Base-by-base conservation (phyloP, 1,140 invertebrate species). In the Cydia pomonella region DNA sequence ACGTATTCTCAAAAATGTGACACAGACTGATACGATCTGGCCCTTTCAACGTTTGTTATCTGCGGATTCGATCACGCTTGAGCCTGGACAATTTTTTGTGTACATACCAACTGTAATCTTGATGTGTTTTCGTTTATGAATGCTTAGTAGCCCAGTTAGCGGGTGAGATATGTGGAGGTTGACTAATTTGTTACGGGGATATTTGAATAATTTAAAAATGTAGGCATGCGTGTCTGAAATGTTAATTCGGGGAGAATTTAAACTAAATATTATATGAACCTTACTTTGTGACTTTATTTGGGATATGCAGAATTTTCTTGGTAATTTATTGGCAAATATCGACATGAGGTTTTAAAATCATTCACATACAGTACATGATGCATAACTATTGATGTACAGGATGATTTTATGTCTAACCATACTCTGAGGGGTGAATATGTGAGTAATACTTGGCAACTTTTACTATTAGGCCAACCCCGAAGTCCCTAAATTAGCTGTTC, bases 21-120 rank as follows among this genome's bases (percentile, higher is more conserved):
- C 64, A 69, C 27, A 33, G 29, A 69, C 13, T 18, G 64, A 69
- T 69, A 85, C 21, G 64, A 90, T 92, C 88, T 78, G 83, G 87
- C 83, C 12, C 41, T 92, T 90, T 90, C 90, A 92, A 89, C 88
- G 83, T 80, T 73, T 76, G 79, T 84, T 89, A 87, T 88, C 87
- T 76, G 73, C 74, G 74, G 81, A 88, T 89, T 33, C 86, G 80
- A 75, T 63, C 29, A 47, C 25, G 81, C 82, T 80, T 82, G 77
- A 83, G 79, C 74, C 73, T 80, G 81, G 78, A 84, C 78, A 81
- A 77, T 84, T 88, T 88, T 91, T 90, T 87, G 78, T 87, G 76
- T 72, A 74, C 75, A 78, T 79, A 73, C 75, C 75, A 76, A 59
- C 76, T 81, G 75, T 47, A 87, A 90, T 88, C 88, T 84, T 77